Evolutionary conservation across 2,888 invertebrate species (phyloP).

Genomic region (Zhuqinia jingwanae): DNA sequence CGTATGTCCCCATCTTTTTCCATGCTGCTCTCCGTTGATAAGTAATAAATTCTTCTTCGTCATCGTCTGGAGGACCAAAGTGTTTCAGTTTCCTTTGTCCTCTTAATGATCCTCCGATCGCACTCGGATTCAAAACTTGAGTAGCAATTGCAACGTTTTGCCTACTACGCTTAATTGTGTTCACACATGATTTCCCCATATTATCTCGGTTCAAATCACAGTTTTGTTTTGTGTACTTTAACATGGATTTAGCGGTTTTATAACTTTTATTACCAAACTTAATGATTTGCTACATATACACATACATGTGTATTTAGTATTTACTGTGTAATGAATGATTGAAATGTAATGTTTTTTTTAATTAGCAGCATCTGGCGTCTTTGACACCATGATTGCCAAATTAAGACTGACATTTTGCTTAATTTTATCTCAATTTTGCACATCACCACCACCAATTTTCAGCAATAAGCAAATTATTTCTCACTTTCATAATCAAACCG

Average conservation of each 20-base stretch:
- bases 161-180: conserved; percentile 56
- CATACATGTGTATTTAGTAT: too few species aligned
- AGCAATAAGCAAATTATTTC: too few species aligned
- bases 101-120: conserved; percentile 75
- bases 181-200: conserved; percentile 62
- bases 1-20: conserved; percentile 73
- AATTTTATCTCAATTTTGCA: conserved; percentile 3
- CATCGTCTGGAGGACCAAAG: conserved; percentile 72
- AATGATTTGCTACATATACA: too few species aligned
- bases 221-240: not conserved
- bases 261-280: too few species aligned
- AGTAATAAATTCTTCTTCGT: conserved; percentile 73
- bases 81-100: conserved; percentile 67
- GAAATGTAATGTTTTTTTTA: too few species aligned
- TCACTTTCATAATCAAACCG: too few species aligned
- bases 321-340: too few species aligned
- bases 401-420: conserved; percentile 31
- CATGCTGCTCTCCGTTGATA: conserved; percentile 66
- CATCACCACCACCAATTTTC: too few species aligned
- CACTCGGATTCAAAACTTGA: conserved; percentile 77
- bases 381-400: conserved; percentile 53
- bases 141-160: conserved; percentile 78
- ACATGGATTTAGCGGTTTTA: not conserved
- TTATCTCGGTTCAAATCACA: not conserved
- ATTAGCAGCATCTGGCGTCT: not conserved